phyloP scores from a whole-genome alignment of 2,113 vertebrate genomes.

The Ploceus nigricollis region DNA sequence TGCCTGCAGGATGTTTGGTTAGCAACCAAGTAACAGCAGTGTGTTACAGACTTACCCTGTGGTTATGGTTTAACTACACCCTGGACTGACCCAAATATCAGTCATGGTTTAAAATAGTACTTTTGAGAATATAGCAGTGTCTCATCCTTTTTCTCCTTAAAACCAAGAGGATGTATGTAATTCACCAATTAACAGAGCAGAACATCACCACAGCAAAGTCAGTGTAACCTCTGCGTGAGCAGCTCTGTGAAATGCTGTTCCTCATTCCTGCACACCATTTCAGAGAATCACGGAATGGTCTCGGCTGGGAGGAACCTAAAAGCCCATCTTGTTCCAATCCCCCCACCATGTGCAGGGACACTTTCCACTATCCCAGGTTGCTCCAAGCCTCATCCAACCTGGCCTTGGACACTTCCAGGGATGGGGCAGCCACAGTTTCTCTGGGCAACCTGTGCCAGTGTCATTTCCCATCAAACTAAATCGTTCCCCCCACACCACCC shows the following conservation, averaged over 20 bases:
- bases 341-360: background rate
- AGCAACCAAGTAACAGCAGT: background rate
- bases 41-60: background rate
- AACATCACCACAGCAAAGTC: too few relatives aligned
- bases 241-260: background rate
- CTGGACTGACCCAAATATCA: background rate
- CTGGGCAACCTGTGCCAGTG: background rate
- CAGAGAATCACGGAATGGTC: background rate
- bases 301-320: background rate
- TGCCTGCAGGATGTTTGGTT: background rate
- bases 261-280: background rate
- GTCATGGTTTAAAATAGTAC: background rate
- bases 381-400: background rate
- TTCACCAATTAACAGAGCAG: background rate
- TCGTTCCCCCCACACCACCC: background rate
- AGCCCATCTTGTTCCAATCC: background rate
- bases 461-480: background rate
- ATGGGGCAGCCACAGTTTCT: background rate
- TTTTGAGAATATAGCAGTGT: background rate
- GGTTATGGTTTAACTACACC: background rate
- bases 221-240: fast-evolving
- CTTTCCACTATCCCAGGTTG: fast-evolving
- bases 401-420: background rate
- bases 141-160: background rate
- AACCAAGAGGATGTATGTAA: background rate